Evolutionary conservation across 2,797 vertebrate species (phyloP).

Genomic region (Rhynchotus rufescens): DNA sequence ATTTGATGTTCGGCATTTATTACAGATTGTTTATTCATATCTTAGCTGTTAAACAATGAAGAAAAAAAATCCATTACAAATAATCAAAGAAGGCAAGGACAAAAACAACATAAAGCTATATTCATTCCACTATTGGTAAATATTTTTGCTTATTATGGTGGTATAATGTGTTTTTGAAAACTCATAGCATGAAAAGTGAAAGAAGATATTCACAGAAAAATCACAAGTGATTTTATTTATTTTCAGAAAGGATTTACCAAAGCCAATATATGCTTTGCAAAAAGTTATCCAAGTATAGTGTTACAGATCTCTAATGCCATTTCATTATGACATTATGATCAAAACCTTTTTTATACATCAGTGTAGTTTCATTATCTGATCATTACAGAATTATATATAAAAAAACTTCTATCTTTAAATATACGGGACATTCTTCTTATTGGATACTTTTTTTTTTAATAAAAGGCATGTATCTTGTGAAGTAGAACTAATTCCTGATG

Average conservation of each 20-base stretch:
- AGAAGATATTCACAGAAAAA: not conserved
- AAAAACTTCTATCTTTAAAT: not conserved
- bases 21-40: not conserved
- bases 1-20: conserved; percentile 16
- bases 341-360: too few species aligned
- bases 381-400: not conserved
- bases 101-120: not conserved
- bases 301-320: not conserved
- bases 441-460: not conserved
- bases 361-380: not conserved
- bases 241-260: not conserved
- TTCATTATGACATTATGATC: not conserved
- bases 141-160: not conserved
- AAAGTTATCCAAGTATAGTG: not conserved
- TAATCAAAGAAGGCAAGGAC: not conserved
- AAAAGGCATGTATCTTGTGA: too few species aligned
- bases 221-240: not conserved
- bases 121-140: not conserved
- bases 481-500: not conserved
- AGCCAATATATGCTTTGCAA: not conserved
- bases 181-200: not conserved
- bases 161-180: not conserved
- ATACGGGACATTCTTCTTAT: not conserved
- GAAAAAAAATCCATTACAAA: not conserved
- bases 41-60: not conserved